These are phyloP conservation scores for Platichthys stellatus DNA, from an alignment of 2,113 vertebrate genomes.

Conservation along the genomic window DNA sequence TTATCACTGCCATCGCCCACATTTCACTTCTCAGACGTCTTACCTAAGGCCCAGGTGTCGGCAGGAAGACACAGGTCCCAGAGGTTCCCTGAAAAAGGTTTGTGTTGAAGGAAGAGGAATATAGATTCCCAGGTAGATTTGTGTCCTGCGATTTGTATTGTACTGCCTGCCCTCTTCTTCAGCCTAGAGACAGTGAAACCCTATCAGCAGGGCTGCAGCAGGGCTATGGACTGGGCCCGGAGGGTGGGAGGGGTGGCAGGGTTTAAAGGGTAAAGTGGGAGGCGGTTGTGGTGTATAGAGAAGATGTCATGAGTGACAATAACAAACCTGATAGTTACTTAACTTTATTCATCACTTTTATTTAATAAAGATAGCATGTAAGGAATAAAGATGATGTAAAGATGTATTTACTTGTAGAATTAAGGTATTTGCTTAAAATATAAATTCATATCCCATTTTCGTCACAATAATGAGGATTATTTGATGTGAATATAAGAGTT, in stretches of 20 bases:
- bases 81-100: slow-evolving; percentile 39
- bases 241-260: slow-evolving; percentile 20
- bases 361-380: neutral
- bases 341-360: neutral
- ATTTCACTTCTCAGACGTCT: slow-evolving; percentile 28
- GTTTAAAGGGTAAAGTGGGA: slow-evolving; percentile 15
- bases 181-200: slow-evolving; percentile 76
- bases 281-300: slow-evolving; percentile 61
- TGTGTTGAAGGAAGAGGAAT: slow-evolving; percentile 29
- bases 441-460: neutral
- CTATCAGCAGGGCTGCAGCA: slow-evolving; percentile 56
- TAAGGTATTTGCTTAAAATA: too few relatives aligned
- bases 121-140: slow-evolving; percentile 57
- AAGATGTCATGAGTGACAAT: slow-evolving; percentile 57
- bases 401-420: too few relatives aligned
- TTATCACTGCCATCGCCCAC: neutral
- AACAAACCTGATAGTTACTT: neutral
- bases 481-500: neutral
- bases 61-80: slow-evolving; percentile 52
- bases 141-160: slow-evolving; percentile 48
- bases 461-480: neutral
- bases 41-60: slow-evolving; percentile 74
- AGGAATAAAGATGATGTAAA: neutral
- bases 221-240: slow-evolving; percentile 54
- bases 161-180: slow-evolving; percentile 64